Evolutionary conservation across 2,797 vertebrate species (phyloP).

Genomic region (Muscicapa comitata): DNA sequence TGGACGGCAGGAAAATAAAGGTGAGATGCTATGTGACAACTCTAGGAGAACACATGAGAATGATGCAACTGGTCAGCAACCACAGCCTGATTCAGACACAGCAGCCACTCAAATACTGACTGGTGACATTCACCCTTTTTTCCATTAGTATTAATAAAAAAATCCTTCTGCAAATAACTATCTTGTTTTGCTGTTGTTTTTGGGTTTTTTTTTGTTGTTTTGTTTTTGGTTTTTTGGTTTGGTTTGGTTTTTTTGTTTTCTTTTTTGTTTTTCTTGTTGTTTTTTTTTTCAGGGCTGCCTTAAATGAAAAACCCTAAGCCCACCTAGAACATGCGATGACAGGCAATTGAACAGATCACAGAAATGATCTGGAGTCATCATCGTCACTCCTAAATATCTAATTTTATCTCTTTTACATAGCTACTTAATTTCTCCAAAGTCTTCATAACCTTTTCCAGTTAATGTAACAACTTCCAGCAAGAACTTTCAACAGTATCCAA

Average conservation of each 20-base stretch:
- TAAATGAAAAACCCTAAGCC: not conserved
- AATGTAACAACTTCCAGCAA: not conserved
- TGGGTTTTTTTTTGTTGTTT: no score
- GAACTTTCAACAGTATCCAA: not conserved
- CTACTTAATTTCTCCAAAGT: not conserved
- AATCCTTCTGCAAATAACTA: not conserved
- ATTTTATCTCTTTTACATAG: accelerated
- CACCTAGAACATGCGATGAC: not conserved
- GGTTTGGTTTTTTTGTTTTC: no score
- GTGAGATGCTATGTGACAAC: not conserved
- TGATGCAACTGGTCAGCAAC: not conserved
- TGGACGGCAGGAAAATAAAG: not conserved
- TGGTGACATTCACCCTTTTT: not conserved
- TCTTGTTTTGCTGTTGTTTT: no score
- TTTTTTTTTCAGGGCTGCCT: not conserved
- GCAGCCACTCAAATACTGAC: not conserved
- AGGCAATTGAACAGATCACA: not conserved
- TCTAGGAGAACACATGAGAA: not conserved
- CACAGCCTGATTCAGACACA: not conserved
- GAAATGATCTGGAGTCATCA: accelerated
- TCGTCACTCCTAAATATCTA: not conserved
- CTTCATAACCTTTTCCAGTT: not conserved
- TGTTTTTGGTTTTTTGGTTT: no score
- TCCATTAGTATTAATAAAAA: not conserved
- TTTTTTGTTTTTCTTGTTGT: no score